These are phyloP conservation scores for Micropoecilia bifurca DNA, from an alignment of 2,797 vertebrate species.

Conservation along the genomic window DNA sequence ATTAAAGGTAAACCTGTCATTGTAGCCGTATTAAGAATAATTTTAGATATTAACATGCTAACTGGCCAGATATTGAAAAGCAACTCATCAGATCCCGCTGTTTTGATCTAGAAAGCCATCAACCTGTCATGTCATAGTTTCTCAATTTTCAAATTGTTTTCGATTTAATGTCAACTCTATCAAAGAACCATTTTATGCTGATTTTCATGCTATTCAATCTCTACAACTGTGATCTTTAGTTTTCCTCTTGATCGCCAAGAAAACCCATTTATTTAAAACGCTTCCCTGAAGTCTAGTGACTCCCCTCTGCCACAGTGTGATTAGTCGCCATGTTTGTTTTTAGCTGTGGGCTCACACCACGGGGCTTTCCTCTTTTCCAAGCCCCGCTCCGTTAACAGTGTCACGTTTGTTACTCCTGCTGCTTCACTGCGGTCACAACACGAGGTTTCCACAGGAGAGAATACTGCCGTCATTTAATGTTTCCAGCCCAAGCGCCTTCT, in stretches of 20 bases:
- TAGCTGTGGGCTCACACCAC: slow-evolving; percentile 37
- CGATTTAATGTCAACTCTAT: neutral
- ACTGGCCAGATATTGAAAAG: neutral
- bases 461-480: slow-evolving; percentile 42
- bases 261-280: neutral
- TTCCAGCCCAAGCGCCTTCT: slow-evolving; percentile 28
- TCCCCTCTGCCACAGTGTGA: slow-evolving; percentile 29
- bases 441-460: slow-evolving; percentile 59
- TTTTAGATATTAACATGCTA: neutral
- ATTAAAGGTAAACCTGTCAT: neutral
- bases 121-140: neutral
- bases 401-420: slow-evolving; percentile 54
- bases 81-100: neutral
- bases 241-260: slow-evolving; percentile 4
- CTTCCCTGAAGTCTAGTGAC: slow-evolving; percentile 29
- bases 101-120: neutral
- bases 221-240: neutral
- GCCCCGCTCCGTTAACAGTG: slow-evolving; percentile 21
- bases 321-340: slow-evolving; percentile 46
- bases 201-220: neutral
- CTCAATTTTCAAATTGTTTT: neutral
- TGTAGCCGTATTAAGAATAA: neutral
- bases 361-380: slow-evolving; percentile 36
- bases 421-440: slow-evolving; percentile 50
- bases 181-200: neutral